phyloP scores from a whole-genome alignment of 2,888 invertebrate species.

The Lithodes maja region DNA sequence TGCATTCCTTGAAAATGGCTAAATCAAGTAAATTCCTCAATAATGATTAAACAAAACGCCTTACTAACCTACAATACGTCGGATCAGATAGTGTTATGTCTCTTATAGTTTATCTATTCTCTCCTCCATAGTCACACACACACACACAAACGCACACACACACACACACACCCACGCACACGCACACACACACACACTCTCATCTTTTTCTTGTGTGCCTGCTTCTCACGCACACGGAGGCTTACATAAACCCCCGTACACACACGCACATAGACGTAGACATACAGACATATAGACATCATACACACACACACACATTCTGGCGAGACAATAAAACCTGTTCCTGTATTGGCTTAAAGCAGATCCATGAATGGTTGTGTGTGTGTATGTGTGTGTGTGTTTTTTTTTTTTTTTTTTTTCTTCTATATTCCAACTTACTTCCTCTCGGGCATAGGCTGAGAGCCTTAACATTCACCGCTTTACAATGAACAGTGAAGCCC shows the following conservation, averaged over 20 bases:
- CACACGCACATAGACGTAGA: neutral
- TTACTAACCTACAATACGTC: too few species aligned
- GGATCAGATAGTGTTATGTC: too few species aligned
- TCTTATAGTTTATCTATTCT: neutral
- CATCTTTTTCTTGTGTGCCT: neutral
- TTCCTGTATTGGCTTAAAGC: neutral
- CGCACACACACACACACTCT: neutral
- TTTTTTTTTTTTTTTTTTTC: too few species aligned
- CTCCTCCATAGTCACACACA: neutral
- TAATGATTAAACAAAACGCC: too few species aligned
- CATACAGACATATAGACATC: neutral
- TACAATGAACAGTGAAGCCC: too few species aligned
- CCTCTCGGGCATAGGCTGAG: too few species aligned
- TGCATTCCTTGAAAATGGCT: too few species aligned
- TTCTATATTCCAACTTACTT: too few species aligned
- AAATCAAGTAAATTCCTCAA: too few species aligned
- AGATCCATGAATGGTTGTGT: neutral
- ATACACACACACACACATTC: neutral
- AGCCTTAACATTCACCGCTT: too few species aligned
- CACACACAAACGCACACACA: too few species aligned
- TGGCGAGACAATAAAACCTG: slow-evolving; percentile 1
- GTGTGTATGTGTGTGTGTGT: neutral
- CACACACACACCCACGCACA: too few species aligned
- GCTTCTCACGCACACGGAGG: neutral
- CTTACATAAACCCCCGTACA: neutral